A percentile compares a stretch with the other conserved stretches of the same genome.
These are phyloP conservation scores for Laticauda colubrina DNA, from an alignment of 2,113 vertebrate species.

Conservation along the genomic window DNA sequence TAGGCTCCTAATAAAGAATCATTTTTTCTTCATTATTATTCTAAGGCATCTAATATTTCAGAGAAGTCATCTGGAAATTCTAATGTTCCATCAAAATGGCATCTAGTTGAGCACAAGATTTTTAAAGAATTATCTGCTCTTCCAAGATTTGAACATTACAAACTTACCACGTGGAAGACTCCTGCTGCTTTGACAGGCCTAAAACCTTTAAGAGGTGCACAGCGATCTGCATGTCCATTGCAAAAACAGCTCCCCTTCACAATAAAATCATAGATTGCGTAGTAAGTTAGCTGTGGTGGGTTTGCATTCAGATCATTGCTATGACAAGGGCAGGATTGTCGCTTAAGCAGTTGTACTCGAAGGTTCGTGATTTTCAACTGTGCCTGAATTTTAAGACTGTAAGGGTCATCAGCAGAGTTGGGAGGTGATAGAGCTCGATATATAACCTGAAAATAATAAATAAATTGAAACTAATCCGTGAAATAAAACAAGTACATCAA, in stretches of 20 bases:
- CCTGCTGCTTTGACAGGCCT: constrained; percentile 71
- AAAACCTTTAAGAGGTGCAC: constrained; percentile 78
- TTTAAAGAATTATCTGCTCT: neutral
- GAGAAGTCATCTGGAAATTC: neutral
- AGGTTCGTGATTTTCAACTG: constrained; percentile 91
- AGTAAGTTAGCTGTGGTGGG: constrained; percentile 71
- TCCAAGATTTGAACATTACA: neutral
- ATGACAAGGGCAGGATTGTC: constrained; percentile 85
- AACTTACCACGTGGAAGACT: constrained; percentile 81
- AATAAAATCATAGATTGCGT: constrained; percentile 91
- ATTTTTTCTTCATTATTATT: neutral
- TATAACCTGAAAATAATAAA: constrained; percentile 80
- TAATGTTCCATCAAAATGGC: neutral
- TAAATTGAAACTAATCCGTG: neutral
- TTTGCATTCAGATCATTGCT: constrained; percentile 44
- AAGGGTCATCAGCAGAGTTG: constrained; percentile 78
- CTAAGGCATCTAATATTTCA: neutral
- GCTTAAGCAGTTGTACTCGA: constrained; percentile 79
- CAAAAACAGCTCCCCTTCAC: constrained; percentile 97
- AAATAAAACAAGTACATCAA: neutral
- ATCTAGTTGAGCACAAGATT: neutral
- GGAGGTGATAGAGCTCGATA: constrained; percentile 85
- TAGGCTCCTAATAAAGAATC: neutral
- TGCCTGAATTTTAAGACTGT: constrained; percentile 79
- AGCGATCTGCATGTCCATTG: constrained; percentile 90